A percentile compares a stretch with the other conserved stretches of the same genome.
These are phyloP conservation scores for Willisornis vidua DNA, from an alignment of 2,113 vertebrate species.

Conservation along the genomic window DNA sequence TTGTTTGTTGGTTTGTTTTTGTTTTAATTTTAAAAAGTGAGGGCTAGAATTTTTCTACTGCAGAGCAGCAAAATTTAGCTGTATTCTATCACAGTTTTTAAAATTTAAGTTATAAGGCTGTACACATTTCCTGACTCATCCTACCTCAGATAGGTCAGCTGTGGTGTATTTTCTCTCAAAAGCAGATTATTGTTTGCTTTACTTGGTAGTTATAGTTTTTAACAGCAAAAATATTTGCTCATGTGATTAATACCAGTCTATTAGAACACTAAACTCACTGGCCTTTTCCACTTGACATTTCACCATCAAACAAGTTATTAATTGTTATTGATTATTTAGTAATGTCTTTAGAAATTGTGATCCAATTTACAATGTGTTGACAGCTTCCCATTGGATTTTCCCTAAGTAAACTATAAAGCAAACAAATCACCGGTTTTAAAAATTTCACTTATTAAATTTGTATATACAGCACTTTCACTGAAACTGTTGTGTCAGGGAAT, in stretches of 20 bases:
- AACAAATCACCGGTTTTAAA: neutral
- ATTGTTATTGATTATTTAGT: slow-evolving; percentile 20
- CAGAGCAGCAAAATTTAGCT: neutral
- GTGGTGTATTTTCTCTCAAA: neutral
- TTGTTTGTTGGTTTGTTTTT: neutral
- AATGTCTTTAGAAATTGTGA: neutral
- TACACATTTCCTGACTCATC: neutral
- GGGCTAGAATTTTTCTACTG: neutral
- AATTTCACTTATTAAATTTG: neutral
- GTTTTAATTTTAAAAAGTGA: neutral
- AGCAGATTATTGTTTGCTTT: neutral
- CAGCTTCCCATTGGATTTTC: neutral
- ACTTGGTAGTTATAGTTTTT: neutral
- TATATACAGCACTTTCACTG: neutral
- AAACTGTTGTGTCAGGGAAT: neutral
- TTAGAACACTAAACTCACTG: neutral
- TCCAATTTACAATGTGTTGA: neutral
- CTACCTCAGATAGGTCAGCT: neutral
- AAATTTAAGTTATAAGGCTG: neutral
- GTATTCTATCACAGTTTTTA: neutral
- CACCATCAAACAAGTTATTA: slow-evolving; percentile 3
- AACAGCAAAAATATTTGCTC: neutral
- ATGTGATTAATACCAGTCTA: neutral
- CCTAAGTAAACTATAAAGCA: neutral
- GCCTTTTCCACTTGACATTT: slow-evolving; percentile 21